These are phyloP conservation scores for Macrosiphum euphorbiae DNA, from an alignment of 2,888 invertebrate species.

Conservation along the genomic window DNA sequence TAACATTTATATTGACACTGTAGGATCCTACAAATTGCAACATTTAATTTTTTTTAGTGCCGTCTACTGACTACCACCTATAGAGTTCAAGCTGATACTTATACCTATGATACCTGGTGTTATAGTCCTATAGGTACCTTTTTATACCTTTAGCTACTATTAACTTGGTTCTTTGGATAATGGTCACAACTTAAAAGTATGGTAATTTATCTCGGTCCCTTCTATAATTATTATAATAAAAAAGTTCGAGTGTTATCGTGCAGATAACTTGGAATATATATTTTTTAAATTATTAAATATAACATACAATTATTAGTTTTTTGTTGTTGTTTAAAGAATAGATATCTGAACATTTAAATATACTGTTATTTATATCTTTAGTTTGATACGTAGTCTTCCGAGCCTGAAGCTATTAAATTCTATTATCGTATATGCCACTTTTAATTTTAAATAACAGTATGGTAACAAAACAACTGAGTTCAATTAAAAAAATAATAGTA, in stretches of 20 bases:
- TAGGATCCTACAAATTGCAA: neutral
- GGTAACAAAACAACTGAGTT: slow-evolving; percentile 27
- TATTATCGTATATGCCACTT: slow-evolving; percentile 22
- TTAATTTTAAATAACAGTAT: slow-evolving; percentile 44
- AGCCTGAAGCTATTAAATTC: slow-evolving; percentile 44
- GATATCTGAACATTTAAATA: neutral
- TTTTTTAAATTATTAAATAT: neutral
- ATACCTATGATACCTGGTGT: neutral
- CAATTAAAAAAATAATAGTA: slow-evolving; percentile 32
- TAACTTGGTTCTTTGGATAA: neutral
- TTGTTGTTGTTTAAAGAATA: neutral
- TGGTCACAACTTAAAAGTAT: neutral
- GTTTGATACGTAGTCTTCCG: neutral
- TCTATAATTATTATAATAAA: neutral
- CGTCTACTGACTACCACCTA: neutral
- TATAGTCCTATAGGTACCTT: neutral
- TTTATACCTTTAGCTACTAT: neutral
- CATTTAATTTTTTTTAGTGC: neutral
- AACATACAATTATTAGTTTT: neutral
- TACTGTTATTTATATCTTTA: neutral
- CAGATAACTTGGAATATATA: neutral
- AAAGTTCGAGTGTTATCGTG: neutral
- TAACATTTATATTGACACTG: neutral
- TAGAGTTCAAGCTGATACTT: neutral
- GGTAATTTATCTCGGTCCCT: neutral